Base-by-base conservation (phyloP, 2,113 vertebrate species). In the Sturnira hondurensis region DNA sequence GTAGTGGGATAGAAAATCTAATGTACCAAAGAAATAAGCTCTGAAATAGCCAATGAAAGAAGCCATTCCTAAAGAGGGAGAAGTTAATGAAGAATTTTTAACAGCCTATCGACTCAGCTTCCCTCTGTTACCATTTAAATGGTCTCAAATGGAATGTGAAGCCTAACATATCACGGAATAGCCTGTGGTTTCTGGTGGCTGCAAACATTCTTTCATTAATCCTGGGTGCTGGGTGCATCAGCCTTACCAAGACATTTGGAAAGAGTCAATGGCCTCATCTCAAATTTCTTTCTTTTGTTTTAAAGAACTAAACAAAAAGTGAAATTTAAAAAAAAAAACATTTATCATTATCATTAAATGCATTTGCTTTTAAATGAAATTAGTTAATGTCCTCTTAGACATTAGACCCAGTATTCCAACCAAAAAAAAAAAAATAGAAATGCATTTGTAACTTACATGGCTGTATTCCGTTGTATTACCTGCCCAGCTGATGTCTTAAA, bases 31-130 rank as follows among this genome's bases (percentile, higher is more conserved):
- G 86, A 97, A 98, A 96, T 96, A 92, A 94, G 78, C 31, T 97
- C 85, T 92, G 70, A 94, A 96, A 95, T 89, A 97, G 61, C 85
- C 95, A 97, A 97, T 89, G 96, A 91, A 92, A 74, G 54, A 80
- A 81, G 89, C 74, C 80, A 86, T 91, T 96, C 78, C 78, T 95
- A 70, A 96, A 89, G 50, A 96, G 89, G 93, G 89, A 93, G 94
- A 95, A 94, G 91, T 97, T 97, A 96, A 97, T 97, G 88, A 96
- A 80, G 82, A 97, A 91, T 95, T 97, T 97, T 96, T 95, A 97
- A 95, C 63, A 93, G 78, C 63, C 63, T 93, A 96, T 97, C 31
- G 26, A 97, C 90, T 97, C 91, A 88, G 45, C 85, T 94, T 82
- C 92, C 96, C 83, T 96, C 85, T 93, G 89, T 97, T 96, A 96